Evolutionary conservation across 2,888 invertebrate genomes (phyloP), one percentile per base, ranked within the genome.

Genomic region (Sinhomidia bicolor): DNA sequence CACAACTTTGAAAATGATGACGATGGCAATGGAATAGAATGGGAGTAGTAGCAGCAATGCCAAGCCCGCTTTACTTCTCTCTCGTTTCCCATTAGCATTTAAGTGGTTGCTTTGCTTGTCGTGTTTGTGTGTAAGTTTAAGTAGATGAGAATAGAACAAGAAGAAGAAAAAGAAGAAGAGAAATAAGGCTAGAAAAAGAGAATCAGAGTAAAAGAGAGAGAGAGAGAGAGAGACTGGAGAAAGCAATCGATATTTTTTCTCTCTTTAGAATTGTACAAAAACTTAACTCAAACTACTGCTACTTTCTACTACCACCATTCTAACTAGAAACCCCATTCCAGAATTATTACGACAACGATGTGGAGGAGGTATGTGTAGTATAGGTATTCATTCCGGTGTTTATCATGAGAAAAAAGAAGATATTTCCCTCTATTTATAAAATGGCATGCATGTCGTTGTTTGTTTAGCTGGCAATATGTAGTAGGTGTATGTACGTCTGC

Each of bases 181-280:
- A n/a, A n/a, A n/a, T n/a, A n/a, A n/a, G n/a, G 71, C 44, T 5
- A 36, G 78, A 78, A 32, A 60, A 60, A 79, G 57, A 51, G 79
- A 57, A 36, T 51, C 26, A 54, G 51, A 26, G 47, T n/a, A 44
- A 44, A 29, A 17, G 71, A 41, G 44, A 71, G 29, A 51, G 76
- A 51, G 54, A 51, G 23, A 51, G 76, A 80, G 20, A 36, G 44
- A 60, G 60, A 51, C 14, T 78, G 60, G 60, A 80, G 60, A 80
- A 60, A 74, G 74, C 74, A 74, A 74, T 74, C 74, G 74, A 74
- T 74, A 74, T 78, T 78, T 78, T 78, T 78, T 76, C 51, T 44
- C 54, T 32, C 78, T 54, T 78, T 17, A 54, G 54, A 76, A 76
- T 51, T 76, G 76, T 76, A 47, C 32, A 51, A 76, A 71, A 76